Conservation (phyloP, 2,797 vertebrate species). For the Danio albolineatus region DNA sequence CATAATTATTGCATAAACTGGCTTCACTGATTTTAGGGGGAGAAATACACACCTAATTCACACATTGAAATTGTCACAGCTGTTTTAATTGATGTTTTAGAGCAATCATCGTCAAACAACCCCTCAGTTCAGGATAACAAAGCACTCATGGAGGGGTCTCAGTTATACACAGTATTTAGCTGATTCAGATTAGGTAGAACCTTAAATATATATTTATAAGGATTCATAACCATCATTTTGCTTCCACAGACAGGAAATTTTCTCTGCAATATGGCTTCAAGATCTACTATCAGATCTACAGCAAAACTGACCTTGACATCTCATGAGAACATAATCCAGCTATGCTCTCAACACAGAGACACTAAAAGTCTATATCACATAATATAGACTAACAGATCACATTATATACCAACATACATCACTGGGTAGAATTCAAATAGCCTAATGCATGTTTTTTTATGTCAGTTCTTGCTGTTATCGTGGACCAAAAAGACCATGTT, state of each 20-base stretch:
- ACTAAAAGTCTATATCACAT: slow-evolving; percentile 1
- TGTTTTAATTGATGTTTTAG: slow-evolving; percentile 75
- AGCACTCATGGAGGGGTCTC: slow-evolving; percentile 76
- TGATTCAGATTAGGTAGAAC: slow-evolving; percentile 75
- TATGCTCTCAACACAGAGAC: slow-evolving; percentile 19
- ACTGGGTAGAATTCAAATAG: background rate
- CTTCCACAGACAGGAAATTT: slow-evolving; percentile 81
- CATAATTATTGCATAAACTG: slow-evolving; percentile 31
- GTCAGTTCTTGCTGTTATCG: background rate
- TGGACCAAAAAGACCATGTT: slow-evolving; percentile 3
- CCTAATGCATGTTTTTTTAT: background rate
- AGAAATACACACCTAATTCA: slow-evolving; percentile 13
- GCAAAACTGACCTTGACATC: slow-evolving; percentile 9
- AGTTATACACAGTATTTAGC: slow-evolving; percentile 66
- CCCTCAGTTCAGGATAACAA: slow-evolving; percentile 69
- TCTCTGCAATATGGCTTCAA: slow-evolving; percentile 85
- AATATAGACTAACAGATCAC: background rate
- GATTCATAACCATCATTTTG: slow-evolving; percentile 79
- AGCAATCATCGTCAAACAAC: slow-evolving; percentile 81
- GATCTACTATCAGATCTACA: slow-evolving; percentile 77
- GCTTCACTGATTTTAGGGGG: background rate
- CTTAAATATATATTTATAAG: slow-evolving; percentile 77
- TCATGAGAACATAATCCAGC: slow-evolving; percentile 47
- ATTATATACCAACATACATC: background rate
- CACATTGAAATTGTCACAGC: slow-evolving; percentile 74